phyloP scores from a whole-genome alignment of 2,797 vertebrate species.

The Enteromius fasciolatus region DNA sequence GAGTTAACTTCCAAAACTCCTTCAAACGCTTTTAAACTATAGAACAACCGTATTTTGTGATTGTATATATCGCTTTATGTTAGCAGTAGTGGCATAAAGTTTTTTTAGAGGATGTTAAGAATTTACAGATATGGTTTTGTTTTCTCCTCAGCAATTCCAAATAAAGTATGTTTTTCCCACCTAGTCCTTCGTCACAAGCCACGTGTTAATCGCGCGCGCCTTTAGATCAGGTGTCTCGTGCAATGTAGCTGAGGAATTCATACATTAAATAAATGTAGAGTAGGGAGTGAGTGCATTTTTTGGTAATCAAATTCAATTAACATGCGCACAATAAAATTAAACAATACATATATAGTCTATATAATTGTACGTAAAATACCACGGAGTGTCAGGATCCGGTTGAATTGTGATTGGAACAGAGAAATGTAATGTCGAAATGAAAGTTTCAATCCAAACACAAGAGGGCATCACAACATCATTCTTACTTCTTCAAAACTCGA shows the following conservation, averaged over 20 bases:
- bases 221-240: neutral
- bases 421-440: neutral
- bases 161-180: neutral
- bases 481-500: neutral
- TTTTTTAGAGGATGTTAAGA: neutral
- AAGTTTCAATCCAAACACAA: slow-evolving; percentile 32
- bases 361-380: neutral
- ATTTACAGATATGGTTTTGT: neutral
- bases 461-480: slow-evolving; percentile 46
- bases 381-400: neutral
- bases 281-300: neutral
- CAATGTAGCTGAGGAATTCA: too few species aligned
- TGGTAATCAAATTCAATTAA: neutral
- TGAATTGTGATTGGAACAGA: neutral
- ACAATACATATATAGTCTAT: too few species aligned
- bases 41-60: neutral
- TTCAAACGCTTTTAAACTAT: neutral
- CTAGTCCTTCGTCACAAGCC: neutral
- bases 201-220: neutral
- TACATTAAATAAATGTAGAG: neutral
- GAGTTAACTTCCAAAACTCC: neutral
- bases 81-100: neutral
- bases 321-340: too few species aligned
- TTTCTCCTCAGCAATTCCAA: neutral
- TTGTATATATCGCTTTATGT: neutral